phyloP scores from a whole-genome alignment of 2,797 vertebrate genomes.

The Poecile montanus region DNA sequence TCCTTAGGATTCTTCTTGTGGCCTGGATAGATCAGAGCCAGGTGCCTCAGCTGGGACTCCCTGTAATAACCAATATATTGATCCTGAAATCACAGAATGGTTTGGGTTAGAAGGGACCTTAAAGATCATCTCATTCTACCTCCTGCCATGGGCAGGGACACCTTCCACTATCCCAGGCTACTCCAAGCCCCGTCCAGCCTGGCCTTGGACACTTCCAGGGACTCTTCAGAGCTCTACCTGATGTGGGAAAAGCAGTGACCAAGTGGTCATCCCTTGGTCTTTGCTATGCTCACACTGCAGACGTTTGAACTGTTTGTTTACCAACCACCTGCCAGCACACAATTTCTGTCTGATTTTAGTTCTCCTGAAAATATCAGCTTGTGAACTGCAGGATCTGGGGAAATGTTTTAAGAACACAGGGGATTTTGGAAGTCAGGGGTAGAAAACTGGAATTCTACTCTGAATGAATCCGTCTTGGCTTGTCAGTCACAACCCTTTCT shows the following conservation, averaged over 20 bases:
- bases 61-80: background rate
- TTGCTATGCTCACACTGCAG: background rate
- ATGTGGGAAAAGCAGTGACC: background rate
- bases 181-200: fast-evolving
- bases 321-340: background rate
- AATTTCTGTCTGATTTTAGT: background rate
- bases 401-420: background rate
- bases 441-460: background rate
- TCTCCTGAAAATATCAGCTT: background rate
- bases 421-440: background rate
- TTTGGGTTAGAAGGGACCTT: background rate
- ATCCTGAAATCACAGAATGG: background rate
- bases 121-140: fast-evolving
- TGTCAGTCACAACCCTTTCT: background rate
- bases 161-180: background rate
- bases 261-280: background rate
- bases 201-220: background rate
- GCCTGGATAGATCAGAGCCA: background rate
- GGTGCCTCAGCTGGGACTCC: background rate
- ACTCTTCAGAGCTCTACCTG: background rate
- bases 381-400: background rate
- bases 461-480: background rate
- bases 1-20: fast-evolving
- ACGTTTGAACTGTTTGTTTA: background rate
- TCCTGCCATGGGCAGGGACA: background rate